phyloP scores from a whole-genome alignment of 2,888 invertebrate genomes.

The Orchesellides sinensis region DNA sequence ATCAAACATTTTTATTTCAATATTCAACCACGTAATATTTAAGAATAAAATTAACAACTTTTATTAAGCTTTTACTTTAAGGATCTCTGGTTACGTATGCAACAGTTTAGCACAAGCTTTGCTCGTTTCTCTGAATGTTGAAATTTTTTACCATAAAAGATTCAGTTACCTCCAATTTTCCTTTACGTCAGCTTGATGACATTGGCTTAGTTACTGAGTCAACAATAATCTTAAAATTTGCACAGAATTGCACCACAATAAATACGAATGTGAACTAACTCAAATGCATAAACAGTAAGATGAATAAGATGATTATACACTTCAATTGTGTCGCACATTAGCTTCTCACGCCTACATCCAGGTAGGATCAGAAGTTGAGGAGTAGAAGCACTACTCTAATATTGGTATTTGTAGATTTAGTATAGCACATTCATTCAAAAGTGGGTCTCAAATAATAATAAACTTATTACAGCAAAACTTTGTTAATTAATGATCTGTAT shows the following conservation, averaged over 20 bases:
- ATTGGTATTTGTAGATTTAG: neutral
- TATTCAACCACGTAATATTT: too few relatives aligned
- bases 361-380: conserved; percentile 41
- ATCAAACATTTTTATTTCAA: too few relatives aligned
- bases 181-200: conserved; percentile 25
- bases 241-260: neutral
- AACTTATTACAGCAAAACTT: neutral
- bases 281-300: too few relatives aligned
- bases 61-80: too few relatives aligned
- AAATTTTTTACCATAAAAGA: too few relatives aligned
- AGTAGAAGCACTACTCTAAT: neutral
- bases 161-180: conserved; percentile 18
- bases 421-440: neutral
- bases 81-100: too few relatives aligned
- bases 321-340: too few relatives aligned
- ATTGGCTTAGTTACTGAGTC: conserved; percentile 1
- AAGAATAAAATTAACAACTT: too few relatives aligned
- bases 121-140: too few relatives aligned
- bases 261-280: neutral
- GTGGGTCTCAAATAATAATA: neutral
- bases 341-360: conserved; percentile 50
- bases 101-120: too few relatives aligned
- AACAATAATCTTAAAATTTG: neutral
- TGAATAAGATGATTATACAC: too few relatives aligned
- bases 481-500: neutral